Evolutionary conservation across 2,113 vertebrate species (phyloP).

Genomic region (Sinocyclocheilus rhinocerous): DNA sequence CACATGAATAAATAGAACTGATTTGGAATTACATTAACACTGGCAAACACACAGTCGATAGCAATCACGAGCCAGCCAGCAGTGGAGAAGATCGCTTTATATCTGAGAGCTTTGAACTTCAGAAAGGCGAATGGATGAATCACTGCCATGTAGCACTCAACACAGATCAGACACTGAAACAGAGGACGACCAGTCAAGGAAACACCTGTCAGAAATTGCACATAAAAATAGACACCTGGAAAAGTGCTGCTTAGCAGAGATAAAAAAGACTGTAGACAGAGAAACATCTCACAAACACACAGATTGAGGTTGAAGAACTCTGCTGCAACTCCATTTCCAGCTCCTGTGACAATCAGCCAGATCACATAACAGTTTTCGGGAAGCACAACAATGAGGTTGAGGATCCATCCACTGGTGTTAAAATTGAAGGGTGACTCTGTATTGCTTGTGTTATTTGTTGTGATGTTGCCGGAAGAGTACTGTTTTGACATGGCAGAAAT

Average conservation of each 20-base stretch:
- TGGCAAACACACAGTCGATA: neutral
- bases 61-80: neutral
- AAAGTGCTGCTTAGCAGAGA: neutral
- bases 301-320: constrained; percentile 19
- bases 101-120: constrained; percentile 13
- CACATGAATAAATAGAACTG: neutral
- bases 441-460: neutral
- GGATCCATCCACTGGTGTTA: neutral
- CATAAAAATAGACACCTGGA: neutral
- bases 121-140: constrained; percentile 5
- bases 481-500: neutral
- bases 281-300: neutral
- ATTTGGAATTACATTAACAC: neutral
- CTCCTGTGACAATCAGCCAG: constrained; percentile 18
- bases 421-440: neutral
- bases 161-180: constrained; percentile 16
- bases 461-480: neutral
- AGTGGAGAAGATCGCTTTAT: neutral
- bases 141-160: constrained; percentile 16
- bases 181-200: neutral
- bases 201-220: neutral
- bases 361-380: constrained; percentile 12
- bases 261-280: neutral
- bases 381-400: neutral
- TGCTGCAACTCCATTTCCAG: neutral